Evolutionary conservation across 2,888 invertebrate species (phyloP).

Genomic region (Athalia rosae): DNA sequence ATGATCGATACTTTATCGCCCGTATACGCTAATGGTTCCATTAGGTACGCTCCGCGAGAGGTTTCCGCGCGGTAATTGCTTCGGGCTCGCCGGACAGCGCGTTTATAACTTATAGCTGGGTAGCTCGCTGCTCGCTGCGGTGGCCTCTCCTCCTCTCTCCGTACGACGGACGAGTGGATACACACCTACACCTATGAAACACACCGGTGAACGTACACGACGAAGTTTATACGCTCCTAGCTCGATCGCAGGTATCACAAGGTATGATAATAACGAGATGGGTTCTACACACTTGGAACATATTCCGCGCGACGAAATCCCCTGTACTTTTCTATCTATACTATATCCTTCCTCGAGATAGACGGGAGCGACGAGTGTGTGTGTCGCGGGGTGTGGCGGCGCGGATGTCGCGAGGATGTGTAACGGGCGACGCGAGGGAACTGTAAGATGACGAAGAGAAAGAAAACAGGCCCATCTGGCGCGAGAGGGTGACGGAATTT

Average conservation of each 20-base stretch:
- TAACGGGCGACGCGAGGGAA: not conserved
- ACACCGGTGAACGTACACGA: not conserved
- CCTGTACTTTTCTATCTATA: not conserved
- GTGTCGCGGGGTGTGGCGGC: slow-evolving; percentile 11
- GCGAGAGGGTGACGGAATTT: slow-evolving; percentile 26
- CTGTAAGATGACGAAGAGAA: not conserved
- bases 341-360: not conserved
- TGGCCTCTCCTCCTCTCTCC: not conserved
- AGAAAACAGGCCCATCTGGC: not conserved
- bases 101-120: slow-evolving; percentile 35
- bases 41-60: slow-evolving; percentile 41
- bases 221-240: no score
- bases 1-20: slow-evolving; percentile 43
- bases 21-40: slow-evolving; percentile 42
- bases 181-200: slow-evolving; percentile 1
- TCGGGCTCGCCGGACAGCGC: slow-evolving; percentile 41
- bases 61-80: slow-evolving; percentile 38
- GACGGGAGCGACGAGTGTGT: slow-evolving; percentile 1
- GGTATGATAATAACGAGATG: no score
- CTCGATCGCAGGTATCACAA: no score
- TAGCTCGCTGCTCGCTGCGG: no score
- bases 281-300: no score
- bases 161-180: not conserved
- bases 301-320: slow-evolving; percentile 12
- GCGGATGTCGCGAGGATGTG: not conserved